These are phyloP conservation scores for Nyctibius bracteatus DNA, from an alignment of 2,113 vertebrate species.

Conservation along the genomic window DNA sequence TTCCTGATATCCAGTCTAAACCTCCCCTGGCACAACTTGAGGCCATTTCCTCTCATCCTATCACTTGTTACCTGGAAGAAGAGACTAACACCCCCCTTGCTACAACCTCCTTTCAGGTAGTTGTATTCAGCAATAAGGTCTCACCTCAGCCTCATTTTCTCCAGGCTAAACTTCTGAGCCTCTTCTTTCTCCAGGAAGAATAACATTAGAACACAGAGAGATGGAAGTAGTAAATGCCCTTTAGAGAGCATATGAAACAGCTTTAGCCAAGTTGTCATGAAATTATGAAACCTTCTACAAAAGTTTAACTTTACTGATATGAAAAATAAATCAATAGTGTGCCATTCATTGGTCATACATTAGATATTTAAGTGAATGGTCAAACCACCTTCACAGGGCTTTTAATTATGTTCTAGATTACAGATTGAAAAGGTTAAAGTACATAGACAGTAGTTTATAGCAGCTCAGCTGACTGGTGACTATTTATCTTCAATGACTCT, in stretches of 20 bases:
- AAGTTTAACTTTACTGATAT: background rate
- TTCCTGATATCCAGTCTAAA: too few species aligned
- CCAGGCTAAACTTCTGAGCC: too few species aligned
- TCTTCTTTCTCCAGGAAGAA: too few species aligned
- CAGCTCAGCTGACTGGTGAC: background rate
- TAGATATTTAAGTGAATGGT: background rate
- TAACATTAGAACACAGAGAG: background rate
- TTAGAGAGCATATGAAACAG: background rate
- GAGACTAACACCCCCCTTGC: too few species aligned
- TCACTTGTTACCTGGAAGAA: too few species aligned
- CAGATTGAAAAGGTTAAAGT: background rate
- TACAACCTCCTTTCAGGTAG: too few species aligned
- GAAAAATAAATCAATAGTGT: background rate
- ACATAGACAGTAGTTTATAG: background rate
- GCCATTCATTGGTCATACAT: background rate
- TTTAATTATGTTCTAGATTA: background rate
- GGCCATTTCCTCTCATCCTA: too few species aligned
- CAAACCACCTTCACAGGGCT: background rate
- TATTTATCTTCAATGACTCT: background rate
- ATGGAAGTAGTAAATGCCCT: background rate
- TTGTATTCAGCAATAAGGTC: too few species aligned
- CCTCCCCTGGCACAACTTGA: too few species aligned
- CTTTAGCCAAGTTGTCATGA: background rate
- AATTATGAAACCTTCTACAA: background rate
- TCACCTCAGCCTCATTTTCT: too few species aligned